Evolutionary conservation across 2,113 vertebrate species (phyloP).

Genomic region (Clarias macrocephalus): DNA sequence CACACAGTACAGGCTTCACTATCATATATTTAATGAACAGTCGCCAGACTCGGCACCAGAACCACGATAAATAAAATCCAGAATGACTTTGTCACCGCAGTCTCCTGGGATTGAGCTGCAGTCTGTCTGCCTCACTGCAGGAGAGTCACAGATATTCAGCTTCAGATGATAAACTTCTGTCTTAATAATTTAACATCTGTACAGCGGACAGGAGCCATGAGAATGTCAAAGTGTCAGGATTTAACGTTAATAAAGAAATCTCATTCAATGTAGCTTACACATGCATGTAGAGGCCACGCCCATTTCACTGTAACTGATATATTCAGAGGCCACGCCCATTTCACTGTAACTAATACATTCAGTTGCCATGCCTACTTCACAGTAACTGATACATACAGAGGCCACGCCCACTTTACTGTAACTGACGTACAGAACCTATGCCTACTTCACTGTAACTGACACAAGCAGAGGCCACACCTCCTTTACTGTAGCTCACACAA

Average conservation of each 20-base stretch:
- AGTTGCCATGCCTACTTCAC: neutral
- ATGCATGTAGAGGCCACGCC: neutral
- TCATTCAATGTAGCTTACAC: neutral
- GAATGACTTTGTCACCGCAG: constrained; percentile 18
- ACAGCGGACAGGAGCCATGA: neutral
- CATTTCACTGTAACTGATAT: neutral
- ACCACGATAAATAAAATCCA: constrained; percentile 15
- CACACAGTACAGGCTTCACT: neutral
- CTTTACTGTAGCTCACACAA: neutral
- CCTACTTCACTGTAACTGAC: neutral
- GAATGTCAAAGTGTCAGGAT: neutral
- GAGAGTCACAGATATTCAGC: constrained; percentile 4
- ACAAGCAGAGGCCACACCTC: neutral
- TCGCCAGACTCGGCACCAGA: neutral
- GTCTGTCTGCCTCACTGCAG: neutral
- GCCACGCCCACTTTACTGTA: neutral
- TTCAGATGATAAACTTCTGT: neutral
- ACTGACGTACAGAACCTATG: neutral
- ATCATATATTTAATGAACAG: constrained; percentile 17
- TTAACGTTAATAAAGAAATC: neutral
- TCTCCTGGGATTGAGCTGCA: neutral
- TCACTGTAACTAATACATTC: neutral
- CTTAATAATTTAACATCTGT: neutral
- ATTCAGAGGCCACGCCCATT: neutral
- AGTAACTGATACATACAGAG: neutral